phyloP scores from a whole-genome alignment of 2,797 vertebrate genomes.

The Triplophysa yarkandensis region DNA sequence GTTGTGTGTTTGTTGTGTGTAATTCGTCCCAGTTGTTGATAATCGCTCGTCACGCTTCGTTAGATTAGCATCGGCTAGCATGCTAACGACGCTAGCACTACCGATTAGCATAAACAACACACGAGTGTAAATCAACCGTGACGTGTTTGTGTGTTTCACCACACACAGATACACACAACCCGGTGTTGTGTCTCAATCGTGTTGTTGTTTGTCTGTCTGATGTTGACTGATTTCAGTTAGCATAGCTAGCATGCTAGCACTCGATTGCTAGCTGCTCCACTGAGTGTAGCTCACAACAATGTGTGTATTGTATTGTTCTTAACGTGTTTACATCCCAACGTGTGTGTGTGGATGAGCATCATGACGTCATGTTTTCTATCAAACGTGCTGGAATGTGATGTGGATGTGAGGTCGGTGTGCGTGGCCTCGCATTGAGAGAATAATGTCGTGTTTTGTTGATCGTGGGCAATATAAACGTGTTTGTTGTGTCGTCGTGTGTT shows the following conservation, averaged over 20 bases:
- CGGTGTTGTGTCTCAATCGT: no score
- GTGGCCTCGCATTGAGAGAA: constrained; percentile 17
- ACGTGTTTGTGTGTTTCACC: neutral
- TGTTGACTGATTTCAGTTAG: no score
- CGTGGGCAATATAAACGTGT: neutral
- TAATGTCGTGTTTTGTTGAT: neutral
- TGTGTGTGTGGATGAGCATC: no score
- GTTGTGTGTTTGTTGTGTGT: neutral
- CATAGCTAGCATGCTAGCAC: constrained; percentile 8
- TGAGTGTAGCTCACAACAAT: neutral
- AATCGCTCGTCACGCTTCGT: constrained; percentile 46
- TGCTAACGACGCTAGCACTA: constrained; percentile 2
- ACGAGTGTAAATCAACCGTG: neutral
- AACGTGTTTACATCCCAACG: no score
- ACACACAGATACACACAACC: neutral
- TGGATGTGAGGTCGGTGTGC: constrained; percentile 38
- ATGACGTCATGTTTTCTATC: no score
- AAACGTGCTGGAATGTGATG: no score
- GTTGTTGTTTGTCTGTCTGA: neutral
- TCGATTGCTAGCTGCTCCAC: neutral
- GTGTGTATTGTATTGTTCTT: no score
- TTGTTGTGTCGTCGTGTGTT: neutral
- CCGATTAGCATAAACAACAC: constrained; percentile 5
- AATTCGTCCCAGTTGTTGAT: constrained; percentile 20
- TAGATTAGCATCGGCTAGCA: constrained; percentile 37